Percentiles rank a stretch among this genome's conserved stretches.
Conservation (phyloP, 2,888 invertebrate species). For the Stenurella melanura region DNA sequence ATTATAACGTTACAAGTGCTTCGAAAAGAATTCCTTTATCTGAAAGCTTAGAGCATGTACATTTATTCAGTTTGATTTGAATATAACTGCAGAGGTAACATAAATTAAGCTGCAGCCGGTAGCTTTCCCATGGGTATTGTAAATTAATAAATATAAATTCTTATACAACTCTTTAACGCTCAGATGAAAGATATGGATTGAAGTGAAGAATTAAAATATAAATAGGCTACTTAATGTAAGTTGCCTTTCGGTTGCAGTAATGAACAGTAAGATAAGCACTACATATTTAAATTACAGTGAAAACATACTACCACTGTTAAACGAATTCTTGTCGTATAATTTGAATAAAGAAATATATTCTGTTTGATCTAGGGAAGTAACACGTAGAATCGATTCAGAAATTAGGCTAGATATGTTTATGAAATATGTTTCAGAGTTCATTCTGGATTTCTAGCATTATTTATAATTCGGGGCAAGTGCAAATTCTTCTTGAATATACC, state of each 20-base stretch:
- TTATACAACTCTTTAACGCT: not conserved
- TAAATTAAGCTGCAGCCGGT: not conserved
- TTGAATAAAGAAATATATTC: too few relatives aligned
- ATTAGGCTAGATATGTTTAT: too few relatives aligned
- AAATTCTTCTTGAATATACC: too few relatives aligned
- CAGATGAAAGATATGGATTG: not conserved
- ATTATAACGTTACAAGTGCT: slow-evolving; percentile 17
- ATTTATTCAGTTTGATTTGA: slow-evolving; percentile 18
- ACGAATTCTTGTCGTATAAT: too few relatives aligned
- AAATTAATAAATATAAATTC: not conserved
- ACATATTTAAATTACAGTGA: too few relatives aligned
- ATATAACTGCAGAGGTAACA: not conserved
- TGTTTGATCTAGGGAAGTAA: too few relatives aligned
- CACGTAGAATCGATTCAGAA: too few relatives aligned
- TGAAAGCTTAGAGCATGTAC: not conserved
- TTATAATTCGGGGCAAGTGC: too few relatives aligned
- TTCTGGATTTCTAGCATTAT: too few relatives aligned
- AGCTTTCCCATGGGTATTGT: slow-evolving; percentile 1
- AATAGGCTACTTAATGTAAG: not conserved
- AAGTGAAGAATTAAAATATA: not conserved
- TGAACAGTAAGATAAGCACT: not conserved
- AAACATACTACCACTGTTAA: too few relatives aligned
- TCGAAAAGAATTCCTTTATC: slow-evolving; percentile 9
- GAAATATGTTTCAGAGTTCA: too few relatives aligned
- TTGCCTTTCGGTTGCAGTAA: not conserved